Conservation (phyloP, 2,888 invertebrate species). For the Seira musarum region DNA sequence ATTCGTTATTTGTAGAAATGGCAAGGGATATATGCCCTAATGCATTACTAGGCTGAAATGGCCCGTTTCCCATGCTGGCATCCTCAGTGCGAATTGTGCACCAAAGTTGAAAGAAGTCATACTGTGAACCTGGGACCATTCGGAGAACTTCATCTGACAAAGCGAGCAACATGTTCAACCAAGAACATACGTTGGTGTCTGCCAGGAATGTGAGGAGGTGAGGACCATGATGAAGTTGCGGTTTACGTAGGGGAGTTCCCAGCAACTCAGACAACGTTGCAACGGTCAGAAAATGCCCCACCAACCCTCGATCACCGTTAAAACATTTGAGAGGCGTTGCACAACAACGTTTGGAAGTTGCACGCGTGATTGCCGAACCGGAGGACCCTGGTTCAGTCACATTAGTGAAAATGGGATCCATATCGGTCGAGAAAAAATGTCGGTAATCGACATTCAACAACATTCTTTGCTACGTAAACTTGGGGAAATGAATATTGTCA, state of each 20-base stretch:
- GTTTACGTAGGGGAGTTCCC: constrained; percentile 14
- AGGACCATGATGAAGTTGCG: constrained; percentile 4
- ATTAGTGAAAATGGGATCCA: constrained; percentile 17
- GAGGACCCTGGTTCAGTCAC: constrained; percentile 28
- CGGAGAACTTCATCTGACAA: constrained; percentile 20
- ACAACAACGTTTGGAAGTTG: constrained; percentile 13
- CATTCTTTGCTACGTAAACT: constrained; percentile 17
- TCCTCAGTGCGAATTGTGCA: neutral
- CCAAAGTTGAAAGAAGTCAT: neutral
- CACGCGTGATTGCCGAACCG: constrained; percentile 8
- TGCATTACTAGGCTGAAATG: constrained; percentile 8
- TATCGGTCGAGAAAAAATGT: constrained; percentile 12
- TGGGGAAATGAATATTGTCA: constrained; percentile 22
- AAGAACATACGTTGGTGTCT: constrained; percentile 19
- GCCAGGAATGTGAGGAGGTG: constrained; percentile 3
- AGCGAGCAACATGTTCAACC: constrained; percentile 22
- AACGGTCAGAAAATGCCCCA: constrained; percentile 10
- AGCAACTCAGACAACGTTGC: neutral
- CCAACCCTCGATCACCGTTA: no score
- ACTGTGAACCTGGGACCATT: constrained; percentile 24
- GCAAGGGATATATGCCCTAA: constrained; percentile 10
- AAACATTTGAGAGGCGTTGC: no score
- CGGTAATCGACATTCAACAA: constrained; percentile 14
- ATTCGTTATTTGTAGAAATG: constrained; percentile 15
- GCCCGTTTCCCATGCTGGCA: constrained; percentile 21